Evolutionary conservation across 1,140 invertebrate species (phyloP).

Genomic region (Platyura marginata): DNA sequence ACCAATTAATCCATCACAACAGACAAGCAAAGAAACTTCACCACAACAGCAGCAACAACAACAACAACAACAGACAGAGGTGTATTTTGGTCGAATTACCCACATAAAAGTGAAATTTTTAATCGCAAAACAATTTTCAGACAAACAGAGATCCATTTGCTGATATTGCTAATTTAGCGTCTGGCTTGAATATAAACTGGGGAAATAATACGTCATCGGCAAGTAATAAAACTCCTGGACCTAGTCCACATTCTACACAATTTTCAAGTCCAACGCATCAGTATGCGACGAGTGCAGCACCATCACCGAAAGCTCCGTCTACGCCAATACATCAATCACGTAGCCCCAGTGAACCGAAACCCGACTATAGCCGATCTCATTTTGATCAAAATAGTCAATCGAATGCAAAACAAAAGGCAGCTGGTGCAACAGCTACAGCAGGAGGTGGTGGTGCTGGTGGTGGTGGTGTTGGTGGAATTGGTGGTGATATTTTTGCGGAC

Average conservation of each 20-base stretch:
- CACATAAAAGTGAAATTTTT: too few species aligned
- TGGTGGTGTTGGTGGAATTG: too few species aligned
- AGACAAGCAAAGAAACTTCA: slow-evolving; percentile 16
- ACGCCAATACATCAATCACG: slow-evolving; percentile 22
- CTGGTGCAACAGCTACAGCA: slow-evolving; percentile 6
- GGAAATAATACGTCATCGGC: slow-evolving; percentile 12
- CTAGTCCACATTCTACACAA: slow-evolving; percentile 22
- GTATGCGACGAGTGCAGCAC: slow-evolving; percentile 11
- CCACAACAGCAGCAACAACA: slow-evolving; percentile 9
- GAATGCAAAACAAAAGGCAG: slow-evolving; percentile 26
- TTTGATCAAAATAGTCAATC: slow-evolving; percentile 34
- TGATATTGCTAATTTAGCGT: slow-evolving; percentile 29
- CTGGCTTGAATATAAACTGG: slow-evolving; percentile 18
- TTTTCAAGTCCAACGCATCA: slow-evolving; percentile 29
- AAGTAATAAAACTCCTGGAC: slow-evolving; percentile 8
- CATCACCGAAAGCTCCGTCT: slow-evolving; percentile 5
- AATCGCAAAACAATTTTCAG: too few species aligned
- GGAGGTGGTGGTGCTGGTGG: slow-evolving; percentile 22
- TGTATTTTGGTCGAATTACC: too few species aligned
- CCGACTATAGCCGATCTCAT: slow-evolving; percentile 42
- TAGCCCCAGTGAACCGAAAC: slow-evolving; percentile 17
- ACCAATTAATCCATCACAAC: slow-evolving; percentile 19
- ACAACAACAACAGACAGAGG: too few species aligned
- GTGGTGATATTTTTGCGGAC: slow-evolving; percentile 73
- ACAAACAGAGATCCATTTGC: slow-evolving; percentile 30